Base-by-base conservation (phyloP, 1,140 invertebrate genomes). In the Bilobella aurantiaca region DNA sequence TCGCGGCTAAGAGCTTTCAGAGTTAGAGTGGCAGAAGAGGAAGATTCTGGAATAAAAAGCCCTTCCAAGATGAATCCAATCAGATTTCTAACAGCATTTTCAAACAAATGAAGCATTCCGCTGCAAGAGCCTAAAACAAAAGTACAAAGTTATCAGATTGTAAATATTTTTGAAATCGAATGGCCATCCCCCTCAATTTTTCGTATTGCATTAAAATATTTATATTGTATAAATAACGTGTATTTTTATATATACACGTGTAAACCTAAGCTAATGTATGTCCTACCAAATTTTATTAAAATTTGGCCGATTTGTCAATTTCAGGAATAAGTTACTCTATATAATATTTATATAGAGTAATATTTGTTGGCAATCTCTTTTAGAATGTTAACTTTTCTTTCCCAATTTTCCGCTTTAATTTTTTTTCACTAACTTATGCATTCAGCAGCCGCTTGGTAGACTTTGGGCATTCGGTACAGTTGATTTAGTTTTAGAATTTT, bases 391-490 rank as follows among this genome's bases (percentile, higher is more conserved):
- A 42, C 37, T 42, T 12, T 42, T 42, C n/a, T 42, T 42, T n/a
- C n/a, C n/a, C 37, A 42, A 12, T n/a, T n/a, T n/a, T n/a, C n/a
- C n/a, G n/a, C n/a, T n/a, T n/a, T n/a, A n/a, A n/a, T n/a, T n/a
- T n/a, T 42, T n/a, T n/a, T 49, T 42, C 16, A 61, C 70, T 63
- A 62, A 69, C 70, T 72, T 32, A 72, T 69, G 31, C 70, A 72
- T 32, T 72, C 70, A 30, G 69, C 62, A 29, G 70, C 70, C 14
- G 70, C 68, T 62, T 69, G 68, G 31, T 67, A 72, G 21, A 72
- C 21, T 60, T 69, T 69, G 12, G 70, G 66, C 27, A 62, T 59
- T 12, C 37, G 34, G 25, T 37, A 29, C 16, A 59, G 57, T 47
- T 63, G 65, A 53, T 69, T 69, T 16, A 72, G 62, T 58, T 72